A percentile compares a stretch with the other conserved stretches of the same genome.
phyloP scores from a whole-genome alignment of 2,888 invertebrate genomes.

The Agelastica alni region DNA sequence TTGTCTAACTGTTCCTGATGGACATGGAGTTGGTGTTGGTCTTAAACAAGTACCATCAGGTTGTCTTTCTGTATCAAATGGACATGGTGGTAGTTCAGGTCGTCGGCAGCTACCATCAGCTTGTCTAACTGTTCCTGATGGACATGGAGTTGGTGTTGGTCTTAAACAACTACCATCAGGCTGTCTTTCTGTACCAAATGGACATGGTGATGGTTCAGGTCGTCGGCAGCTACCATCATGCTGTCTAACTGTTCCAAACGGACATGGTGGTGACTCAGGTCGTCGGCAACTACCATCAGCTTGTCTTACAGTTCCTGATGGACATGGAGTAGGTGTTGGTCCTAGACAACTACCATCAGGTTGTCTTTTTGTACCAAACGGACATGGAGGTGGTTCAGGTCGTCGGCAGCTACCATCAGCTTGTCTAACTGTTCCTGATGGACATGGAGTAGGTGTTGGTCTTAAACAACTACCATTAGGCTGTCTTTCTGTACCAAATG shows the following conservation, averaged over 20 bases:
- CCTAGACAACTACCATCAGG: conserved; percentile 27
- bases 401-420: conserved; percentile 21
- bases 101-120: conserved; percentile 22
- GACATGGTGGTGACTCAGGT: conserved; percentile 23
- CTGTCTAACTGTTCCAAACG: conserved; percentile 14
- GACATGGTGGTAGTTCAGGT: conserved; percentile 23
- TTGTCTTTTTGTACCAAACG: conserved; percentile 26
- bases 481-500: conserved; percentile 17
- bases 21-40: conserved; percentile 24
- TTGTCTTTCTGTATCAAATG: conserved; percentile 16
- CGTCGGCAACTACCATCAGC: conserved; percentile 24
- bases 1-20: conserved; percentile 19
- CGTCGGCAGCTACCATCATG: conserved; percentile 22
- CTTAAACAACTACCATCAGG: conserved; percentile 22
- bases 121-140: conserved; percentile 18
- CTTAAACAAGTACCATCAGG: conserved; percentile 23
- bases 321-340: conserved; percentile 29
- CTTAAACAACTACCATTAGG: conserved; percentile 23
- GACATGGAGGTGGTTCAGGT: conserved; percentile 28
- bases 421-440: conserved; percentile 19
- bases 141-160: conserved; percentile 27
- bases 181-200: conserved; percentile 15
- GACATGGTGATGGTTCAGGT: conserved; percentile 23
- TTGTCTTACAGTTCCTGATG: conserved; percentile 25
- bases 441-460: conserved; percentile 22